These are phyloP conservation scores for Sesamia inferens DNA, from an alignment of 2,888 invertebrate genomes.

Conservation along the genomic window DNA sequence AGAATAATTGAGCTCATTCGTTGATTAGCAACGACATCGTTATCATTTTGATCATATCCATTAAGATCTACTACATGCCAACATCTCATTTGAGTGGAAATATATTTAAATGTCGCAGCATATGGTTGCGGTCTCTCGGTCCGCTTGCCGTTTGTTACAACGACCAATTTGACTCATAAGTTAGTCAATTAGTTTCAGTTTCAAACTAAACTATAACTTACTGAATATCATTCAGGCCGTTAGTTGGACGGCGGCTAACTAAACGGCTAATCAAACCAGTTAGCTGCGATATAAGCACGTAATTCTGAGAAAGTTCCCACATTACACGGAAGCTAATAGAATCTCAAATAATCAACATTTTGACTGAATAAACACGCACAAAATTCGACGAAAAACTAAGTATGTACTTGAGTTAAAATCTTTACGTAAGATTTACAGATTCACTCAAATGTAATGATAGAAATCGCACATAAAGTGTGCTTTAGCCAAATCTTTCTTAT, in stretches of 20 bases:
- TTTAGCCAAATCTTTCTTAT: constrained; percentile 27
- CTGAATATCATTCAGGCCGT: too few relatives aligned
- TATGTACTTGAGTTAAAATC: constrained; percentile 5
- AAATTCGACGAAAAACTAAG: constrained; percentile 19
- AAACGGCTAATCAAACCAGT: too few relatives aligned
- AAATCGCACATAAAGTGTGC: constrained; percentile 42
- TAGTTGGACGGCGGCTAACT: too few relatives aligned
- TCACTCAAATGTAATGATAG: constrained; percentile 33
- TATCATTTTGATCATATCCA: constrained; percentile 33
- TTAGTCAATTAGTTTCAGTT: too few relatives aligned
- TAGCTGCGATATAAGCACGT: constrained; percentile 1
- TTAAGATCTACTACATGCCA: constrained; percentile 13
- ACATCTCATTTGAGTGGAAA: constrained; percentile 34
- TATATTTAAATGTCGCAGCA: not conserved
- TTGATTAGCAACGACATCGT: constrained; percentile 21
- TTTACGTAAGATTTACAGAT: constrained; percentile 45
- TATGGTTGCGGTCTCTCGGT: too few relatives aligned
- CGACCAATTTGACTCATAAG: too few relatives aligned
- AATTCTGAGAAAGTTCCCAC: constrained; percentile 38
- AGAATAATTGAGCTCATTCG: constrained; percentile 3
- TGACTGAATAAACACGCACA: constrained; percentile 26
- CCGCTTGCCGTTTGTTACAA: too few relatives aligned
- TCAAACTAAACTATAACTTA: too few relatives aligned
- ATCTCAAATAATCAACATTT: constrained; percentile 29
- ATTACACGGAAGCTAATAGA: constrained; percentile 16